Evolutionary conservation across 2,113 vertebrate genomes (phyloP), one percentile per base, ranked within the genome.

Genomic region (Turnix velox): DNA sequence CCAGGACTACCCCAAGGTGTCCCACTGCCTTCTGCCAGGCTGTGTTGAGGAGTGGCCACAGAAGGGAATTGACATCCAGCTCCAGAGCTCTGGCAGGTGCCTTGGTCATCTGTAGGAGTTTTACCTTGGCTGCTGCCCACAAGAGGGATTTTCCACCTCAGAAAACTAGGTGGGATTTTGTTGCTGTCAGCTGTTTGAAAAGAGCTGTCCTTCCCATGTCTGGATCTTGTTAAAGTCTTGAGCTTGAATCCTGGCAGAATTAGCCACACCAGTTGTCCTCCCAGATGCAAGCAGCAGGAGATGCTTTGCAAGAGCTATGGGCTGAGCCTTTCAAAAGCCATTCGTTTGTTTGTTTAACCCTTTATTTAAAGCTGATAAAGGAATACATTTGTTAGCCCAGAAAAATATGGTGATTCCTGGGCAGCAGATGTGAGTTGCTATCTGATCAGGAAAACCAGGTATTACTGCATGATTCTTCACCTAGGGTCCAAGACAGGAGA

Each of bases 1-100:
- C 35, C 35, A 10, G 11, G 30, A 13, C n/a, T 5, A 1, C 28
- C 35, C 45, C 5, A 7, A 7, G 54, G 28, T 54, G 13, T 6
- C 5, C 17, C 24, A 18, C 14, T 13, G 6, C 46, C 31, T 62
- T 33, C 22, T 33, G 28, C 8, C 33, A 27, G 18, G 39, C 17
- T 57, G 68, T 14, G 39, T 33, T 16, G 4, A 4, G 14, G 9
- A 18, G 15, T 18, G n/a, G 10, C 6, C 28, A 18, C 0, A 1
- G 28, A 20, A 23, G 23, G 2, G 9, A 33, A 68, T 0, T 5
- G 12, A 12, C 28, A 15, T 7, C 27, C 24, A 43, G 17, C 6
- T 42, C 3, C 0, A 14, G 14, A 68, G 27, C 12, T 35, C 58
- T 33, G 17, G 31, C 16, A 58, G 30, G 15, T 30, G n/a, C 45